These are phyloP conservation scores for Papilio polyxenes DNA, from an alignment of 1,140 invertebrate species.

Conservation along the genomic window DNA sequence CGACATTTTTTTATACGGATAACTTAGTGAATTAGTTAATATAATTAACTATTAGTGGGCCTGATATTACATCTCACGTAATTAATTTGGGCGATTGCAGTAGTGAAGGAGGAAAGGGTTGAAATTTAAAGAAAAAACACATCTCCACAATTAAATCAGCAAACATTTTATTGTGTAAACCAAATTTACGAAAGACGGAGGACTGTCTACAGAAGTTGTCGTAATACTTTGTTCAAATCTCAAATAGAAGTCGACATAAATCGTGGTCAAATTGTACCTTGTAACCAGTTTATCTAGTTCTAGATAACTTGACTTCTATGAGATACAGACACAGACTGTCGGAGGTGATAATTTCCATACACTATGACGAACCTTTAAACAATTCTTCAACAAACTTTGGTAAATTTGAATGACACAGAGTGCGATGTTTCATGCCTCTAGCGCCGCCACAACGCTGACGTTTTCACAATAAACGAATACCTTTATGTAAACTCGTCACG, in stretches of 20 bases:
- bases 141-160: neutral
- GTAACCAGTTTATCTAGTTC: conserved; percentile 7
- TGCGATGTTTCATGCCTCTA: conserved; percentile 23
- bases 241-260: conserved; percentile 2
- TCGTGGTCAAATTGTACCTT: neutral
- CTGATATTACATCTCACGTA: neutral
- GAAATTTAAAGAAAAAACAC: neutral
- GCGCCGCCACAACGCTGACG: neutral
- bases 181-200: neutral
- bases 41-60: too few relatives aligned
- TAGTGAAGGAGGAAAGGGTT: neutral
- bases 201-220: neutral
- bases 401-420: conserved; percentile 32
- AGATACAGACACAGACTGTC: neutral
- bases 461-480: conserved; percentile 20
- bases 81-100: neutral
- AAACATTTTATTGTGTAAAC: neutral
- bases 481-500: conserved; percentile 27
- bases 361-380: conserved; percentile 14
- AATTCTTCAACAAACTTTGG: conserved; percentile 27
- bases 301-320: conserved; percentile 5
- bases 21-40: neutral
- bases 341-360: conserved; percentile 26
- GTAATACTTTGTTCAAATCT: conserved; percentile 10
- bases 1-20: neutral